These are phyloP conservation scores for Meteorus colon DNA, from an alignment of 2,888 invertebrate species.

Conservation along the genomic window DNA sequence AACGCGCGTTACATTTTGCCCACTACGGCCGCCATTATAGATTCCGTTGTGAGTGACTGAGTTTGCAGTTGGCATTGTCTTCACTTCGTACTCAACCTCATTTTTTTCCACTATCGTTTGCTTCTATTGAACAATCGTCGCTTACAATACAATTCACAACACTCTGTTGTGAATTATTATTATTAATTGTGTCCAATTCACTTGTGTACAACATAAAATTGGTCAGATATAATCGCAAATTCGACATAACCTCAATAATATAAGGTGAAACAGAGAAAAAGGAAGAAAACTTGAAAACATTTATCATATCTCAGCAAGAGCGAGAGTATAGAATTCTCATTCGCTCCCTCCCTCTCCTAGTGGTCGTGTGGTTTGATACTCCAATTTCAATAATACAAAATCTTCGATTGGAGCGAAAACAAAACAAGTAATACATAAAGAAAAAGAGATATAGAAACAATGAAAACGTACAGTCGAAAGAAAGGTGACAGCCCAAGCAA, in stretches of 20 bases:
- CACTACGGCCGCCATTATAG: constrained; percentile 66
- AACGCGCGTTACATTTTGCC: constrained; percentile 4
- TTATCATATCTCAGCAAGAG: constrained; percentile 8
- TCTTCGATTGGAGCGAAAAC: neutral
- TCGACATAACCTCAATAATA: neutral
- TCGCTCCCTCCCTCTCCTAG: neutral
- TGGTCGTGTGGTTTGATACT: neutral
- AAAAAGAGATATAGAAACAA: constrained; percentile 56
- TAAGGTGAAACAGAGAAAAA: neutral
- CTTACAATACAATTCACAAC: neutral
- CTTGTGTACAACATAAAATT: neutral
- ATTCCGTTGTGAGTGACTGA: constrained; percentile 72
- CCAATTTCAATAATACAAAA: neutral
- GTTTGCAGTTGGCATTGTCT: constrained; percentile 45
- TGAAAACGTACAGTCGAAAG: constrained; percentile 78
- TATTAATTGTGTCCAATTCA: neutral
- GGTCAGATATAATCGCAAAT: neutral
- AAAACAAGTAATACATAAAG: neutral
- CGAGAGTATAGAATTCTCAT: constrained; percentile 12
- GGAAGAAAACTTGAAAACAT: neutral
- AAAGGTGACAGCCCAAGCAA: constrained; percentile 75
- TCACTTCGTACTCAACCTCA: constrained; percentile 1
- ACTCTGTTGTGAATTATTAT: neutral
- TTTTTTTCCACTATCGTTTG: constrained; percentile 22
- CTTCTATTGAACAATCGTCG: neutral